A percentile compares a stretch with the other conserved stretches of the same genome.
Conservation (phyloP, 2,113 vertebrate genomes). For the Chionis minor region DNA sequence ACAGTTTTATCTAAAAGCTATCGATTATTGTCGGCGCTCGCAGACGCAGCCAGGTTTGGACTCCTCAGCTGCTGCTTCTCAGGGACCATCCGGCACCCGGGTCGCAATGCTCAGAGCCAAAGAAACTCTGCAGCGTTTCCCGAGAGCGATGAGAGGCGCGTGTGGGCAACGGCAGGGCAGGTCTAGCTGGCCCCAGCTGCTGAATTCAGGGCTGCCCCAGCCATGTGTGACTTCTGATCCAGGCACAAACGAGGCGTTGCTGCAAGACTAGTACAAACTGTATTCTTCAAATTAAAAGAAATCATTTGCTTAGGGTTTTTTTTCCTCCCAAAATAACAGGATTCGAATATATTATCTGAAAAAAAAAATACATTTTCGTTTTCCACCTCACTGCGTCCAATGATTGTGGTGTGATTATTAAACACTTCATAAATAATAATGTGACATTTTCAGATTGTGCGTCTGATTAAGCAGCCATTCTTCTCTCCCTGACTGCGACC, state of each 20-base stretch:
- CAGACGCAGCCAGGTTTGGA: not conserved
- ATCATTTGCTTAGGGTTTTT: not conserved
- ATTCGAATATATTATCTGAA: slow-evolving; percentile 14
- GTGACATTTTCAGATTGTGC: slow-evolving; percentile 59
- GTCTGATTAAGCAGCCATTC: slow-evolving; percentile 60
- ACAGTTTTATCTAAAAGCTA: not conserved
- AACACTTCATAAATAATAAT: slow-evolving; percentile 73
- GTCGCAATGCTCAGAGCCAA: not conserved
- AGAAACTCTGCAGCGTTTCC: not conserved
- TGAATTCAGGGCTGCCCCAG: not conserved
- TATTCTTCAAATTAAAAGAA: slow-evolving; percentile 27
- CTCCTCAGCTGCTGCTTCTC: too few relatives aligned
- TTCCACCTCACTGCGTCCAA: slow-evolving; percentile 33
- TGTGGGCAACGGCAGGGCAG: not conserved
- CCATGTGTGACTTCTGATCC: not conserved
- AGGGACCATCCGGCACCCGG: not conserved
- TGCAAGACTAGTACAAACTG: not conserved
- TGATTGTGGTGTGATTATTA: slow-evolving; percentile 62
- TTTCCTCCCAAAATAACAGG: not conserved
- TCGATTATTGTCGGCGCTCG: not conserved
- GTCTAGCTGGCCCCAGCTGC: not conserved
- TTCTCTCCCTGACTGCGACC: slow-evolving; percentile 32
- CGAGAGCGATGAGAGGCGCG: not conserved
- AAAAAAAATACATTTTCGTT: slow-evolving; percentile 51
- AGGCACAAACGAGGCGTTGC: not conserved